A percentile compares a stretch with the other conserved stretches of the same genome.
Evolutionary conservation across 2,888 invertebrate genomes (phyloP).

Genomic region (Periphyllus acericola): DNA sequence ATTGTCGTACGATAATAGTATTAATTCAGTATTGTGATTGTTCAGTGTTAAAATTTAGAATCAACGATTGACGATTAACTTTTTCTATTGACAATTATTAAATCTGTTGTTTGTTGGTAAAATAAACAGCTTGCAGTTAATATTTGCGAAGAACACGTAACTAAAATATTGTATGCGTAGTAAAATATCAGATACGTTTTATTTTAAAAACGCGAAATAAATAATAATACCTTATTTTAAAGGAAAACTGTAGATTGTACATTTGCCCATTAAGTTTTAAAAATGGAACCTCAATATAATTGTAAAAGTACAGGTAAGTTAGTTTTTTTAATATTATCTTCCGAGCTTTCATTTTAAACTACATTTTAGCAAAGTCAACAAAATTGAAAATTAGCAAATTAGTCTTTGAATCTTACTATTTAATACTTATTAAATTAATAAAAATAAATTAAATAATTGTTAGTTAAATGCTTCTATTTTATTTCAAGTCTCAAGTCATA

Average conservation of each 20-base stretch:
- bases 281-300: conserved; percentile 54
- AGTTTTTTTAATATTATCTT: neutral
- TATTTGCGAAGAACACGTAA: conserved; percentile 21
- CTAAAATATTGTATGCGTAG: neutral
- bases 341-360: no score
- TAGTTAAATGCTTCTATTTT: neutral
- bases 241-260: no score
- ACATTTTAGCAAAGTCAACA: no score
- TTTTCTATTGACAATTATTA: no score
- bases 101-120: neutral
- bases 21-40: no score
- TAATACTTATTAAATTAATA: neutral
- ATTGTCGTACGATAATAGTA: neutral
- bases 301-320: conserved; percentile 53
- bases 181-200: neutral
- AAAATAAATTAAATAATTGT: neutral
- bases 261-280: conserved; percentile 1
- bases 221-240: no score
- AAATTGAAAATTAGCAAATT: neutral
- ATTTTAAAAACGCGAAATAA: neutral
- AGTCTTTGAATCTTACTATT: no score
- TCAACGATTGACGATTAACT: no score
- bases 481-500: neutral
- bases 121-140: neutral
- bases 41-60: no score